These are phyloP conservation scores for Lycocorax pyrrhopterus DNA, from an alignment of 2,113 vertebrate species.

Conservation along the genomic window DNA sequence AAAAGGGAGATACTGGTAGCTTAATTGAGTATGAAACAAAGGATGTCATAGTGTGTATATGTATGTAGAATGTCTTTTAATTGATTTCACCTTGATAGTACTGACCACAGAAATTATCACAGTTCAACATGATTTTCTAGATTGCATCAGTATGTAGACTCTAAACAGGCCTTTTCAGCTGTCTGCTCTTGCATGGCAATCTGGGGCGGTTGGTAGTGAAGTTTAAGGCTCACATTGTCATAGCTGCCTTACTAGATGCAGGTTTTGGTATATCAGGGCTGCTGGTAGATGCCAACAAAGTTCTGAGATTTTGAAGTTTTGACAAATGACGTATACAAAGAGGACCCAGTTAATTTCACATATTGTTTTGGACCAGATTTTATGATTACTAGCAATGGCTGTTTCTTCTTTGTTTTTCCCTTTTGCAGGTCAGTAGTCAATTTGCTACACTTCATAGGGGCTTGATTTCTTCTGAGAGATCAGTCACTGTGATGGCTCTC, in stretches of 20 bases:
- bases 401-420: neutral
- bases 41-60: neutral
- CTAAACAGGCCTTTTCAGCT: neutral
- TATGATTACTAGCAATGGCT: neutral
- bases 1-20: neutral
- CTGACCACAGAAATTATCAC: neutral
- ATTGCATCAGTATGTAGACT: neutral
- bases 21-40: neutral
- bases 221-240: neutral
- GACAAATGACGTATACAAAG: neutral
- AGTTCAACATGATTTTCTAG: neutral
- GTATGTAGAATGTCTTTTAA: neutral
- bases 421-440: neutral
- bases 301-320: neutral
- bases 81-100: neutral
- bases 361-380: neutral
- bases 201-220: neutral
- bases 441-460: neutral
- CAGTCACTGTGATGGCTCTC: neutral
- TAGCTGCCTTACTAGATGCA: neutral
- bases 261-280: neutral
- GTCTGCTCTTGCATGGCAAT: neutral
- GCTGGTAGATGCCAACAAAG: neutral
- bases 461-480: neutral
- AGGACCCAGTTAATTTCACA: neutral